Conservation (phyloP, 2,888 invertebrate species). For the Philonicus albiceps region DNA sequence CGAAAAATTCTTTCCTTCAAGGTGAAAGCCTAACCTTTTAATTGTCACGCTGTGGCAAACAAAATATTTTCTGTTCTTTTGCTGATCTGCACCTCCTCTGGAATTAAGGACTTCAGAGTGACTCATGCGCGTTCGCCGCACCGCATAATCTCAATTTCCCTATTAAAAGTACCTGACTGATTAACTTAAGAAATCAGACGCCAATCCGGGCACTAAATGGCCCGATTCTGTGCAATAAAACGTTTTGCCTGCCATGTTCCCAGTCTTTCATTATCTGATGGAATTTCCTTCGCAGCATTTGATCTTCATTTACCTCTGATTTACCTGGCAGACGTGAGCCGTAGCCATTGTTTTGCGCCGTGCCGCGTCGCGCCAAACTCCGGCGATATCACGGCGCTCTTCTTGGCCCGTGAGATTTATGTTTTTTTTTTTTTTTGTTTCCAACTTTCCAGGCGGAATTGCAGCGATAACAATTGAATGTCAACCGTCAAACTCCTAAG, state of each 20-base stretch:
- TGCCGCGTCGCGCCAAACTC: background rate
- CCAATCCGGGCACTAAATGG: conserved; percentile 32
- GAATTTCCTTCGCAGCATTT: conserved; percentile 38
- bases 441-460: conserved; percentile 11
- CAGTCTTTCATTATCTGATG: conserved; percentile 41
- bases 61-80: too few relatives aligned
- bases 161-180: background rate
- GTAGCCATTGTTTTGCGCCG: conserved; percentile 30
- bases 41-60: too few relatives aligned
- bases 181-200: conserved; percentile 27
- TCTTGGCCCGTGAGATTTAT: background rate
- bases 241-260: conserved; percentile 37
- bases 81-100: background rate
- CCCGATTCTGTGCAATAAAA: conserved; percentile 26
- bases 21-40: too few relatives aligned
- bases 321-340: conserved; percentile 11
- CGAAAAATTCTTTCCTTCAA: too few relatives aligned
- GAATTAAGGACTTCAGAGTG: background rate
- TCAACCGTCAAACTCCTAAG: conserved; percentile 35
- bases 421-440: too few relatives aligned
- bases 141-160: background rate
- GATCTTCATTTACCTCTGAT: conserved; percentile 42
- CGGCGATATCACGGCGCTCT: background rate
- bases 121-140: background rate
- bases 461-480: conserved; percentile 27